Evolutionary conservation across 2,888 invertebrate genomes (phyloP).

Genomic region (Drosophila austrosaltans): DNA sequence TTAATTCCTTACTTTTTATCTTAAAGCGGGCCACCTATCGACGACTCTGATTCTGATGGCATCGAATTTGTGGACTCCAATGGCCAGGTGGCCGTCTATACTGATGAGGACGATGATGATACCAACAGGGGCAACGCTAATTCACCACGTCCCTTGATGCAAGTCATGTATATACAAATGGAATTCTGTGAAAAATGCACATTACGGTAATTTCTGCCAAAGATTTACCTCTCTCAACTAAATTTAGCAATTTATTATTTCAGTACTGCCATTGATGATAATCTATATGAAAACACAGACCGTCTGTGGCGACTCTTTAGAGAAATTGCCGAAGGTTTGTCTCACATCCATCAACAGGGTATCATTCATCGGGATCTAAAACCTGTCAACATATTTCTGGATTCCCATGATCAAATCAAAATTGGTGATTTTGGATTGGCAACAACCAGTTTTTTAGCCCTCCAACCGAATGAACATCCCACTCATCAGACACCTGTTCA

Average conservation of each 20-base stretch:
- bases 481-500: conserved; percentile 45
- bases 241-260: not conserved
- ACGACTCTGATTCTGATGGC: conserved; percentile 83
- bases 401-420: conserved; percentile 95
- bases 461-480: conserved; percentile 77
- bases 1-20: not conserved
- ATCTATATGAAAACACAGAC: conserved; percentile 89
- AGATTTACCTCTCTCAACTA: not conserved
- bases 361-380: conserved; percentile 94
- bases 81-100: conserved; percentile 80
- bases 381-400: conserved; percentile 97
- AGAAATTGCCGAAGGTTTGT: conserved; percentile 95
- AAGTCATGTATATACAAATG: conserved; percentile 96
- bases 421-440: conserved; percentile 99
- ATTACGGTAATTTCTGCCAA: conserved; percentile 85
- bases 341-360: conserved; percentile 96
- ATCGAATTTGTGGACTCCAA: conserved; percentile 83
- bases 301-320: conserved; percentile 96
- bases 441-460: conserved; percentile 88
- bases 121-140: conserved; percentile 47
- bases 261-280: conserved; percentile 93
- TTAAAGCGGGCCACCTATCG: conserved; percentile 59
- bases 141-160: conserved; percentile 80
- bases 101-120: conserved; percentile 63
- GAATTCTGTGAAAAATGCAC: conserved; percentile 99